Evolutionary conservation across 2,888 invertebrate species (phyloP).

Genomic region (Cyclophora albipunctata): DNA sequence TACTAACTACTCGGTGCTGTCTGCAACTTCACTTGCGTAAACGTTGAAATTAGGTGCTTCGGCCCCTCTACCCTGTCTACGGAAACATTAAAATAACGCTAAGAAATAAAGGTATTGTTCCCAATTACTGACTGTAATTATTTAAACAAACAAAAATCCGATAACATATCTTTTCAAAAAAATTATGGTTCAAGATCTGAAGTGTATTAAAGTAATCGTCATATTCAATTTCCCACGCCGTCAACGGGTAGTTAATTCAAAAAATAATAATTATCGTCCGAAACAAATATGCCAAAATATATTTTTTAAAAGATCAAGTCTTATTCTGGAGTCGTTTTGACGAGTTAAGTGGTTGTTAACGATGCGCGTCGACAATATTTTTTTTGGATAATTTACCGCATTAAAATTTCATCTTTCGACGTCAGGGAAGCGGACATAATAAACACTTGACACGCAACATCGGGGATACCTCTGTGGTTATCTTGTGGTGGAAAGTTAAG

Average conservation of each 20-base stretch:
- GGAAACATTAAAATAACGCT: too few relatives aligned
- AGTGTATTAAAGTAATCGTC: too few relatives aligned
- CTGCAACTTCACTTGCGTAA: too few relatives aligned
- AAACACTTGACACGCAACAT: constrained; percentile 38
- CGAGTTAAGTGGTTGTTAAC: constrained; percentile 40
- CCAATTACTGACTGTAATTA: too few relatives aligned
- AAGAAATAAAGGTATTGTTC: too few relatives aligned
- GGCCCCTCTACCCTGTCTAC: too few relatives aligned
- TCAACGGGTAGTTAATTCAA: constrained; percentile 3
- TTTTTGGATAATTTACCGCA: constrained; percentile 36
- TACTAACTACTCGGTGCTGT: too few relatives aligned
- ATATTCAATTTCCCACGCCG: too few relatives aligned
- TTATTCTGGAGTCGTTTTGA: constrained; percentile 36
- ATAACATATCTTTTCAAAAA: too few relatives aligned
- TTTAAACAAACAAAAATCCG: too few relatives aligned
- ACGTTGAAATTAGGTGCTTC: too few relatives aligned
- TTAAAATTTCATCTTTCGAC: constrained; percentile 39
- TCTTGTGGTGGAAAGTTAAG: not conserved
- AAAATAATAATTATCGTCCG: constrained; percentile 22
- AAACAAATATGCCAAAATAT: constrained; percentile 30
- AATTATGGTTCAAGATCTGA: too few relatives aligned
- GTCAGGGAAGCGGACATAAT: constrained; percentile 29
- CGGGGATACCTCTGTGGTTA: constrained; percentile 10
- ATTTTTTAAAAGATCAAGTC: constrained; percentile 28
- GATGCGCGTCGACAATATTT: constrained; percentile 38